phyloP scores from a whole-genome alignment of 2,797 vertebrate genomes.

The Pempheris klunzingeri region DNA sequence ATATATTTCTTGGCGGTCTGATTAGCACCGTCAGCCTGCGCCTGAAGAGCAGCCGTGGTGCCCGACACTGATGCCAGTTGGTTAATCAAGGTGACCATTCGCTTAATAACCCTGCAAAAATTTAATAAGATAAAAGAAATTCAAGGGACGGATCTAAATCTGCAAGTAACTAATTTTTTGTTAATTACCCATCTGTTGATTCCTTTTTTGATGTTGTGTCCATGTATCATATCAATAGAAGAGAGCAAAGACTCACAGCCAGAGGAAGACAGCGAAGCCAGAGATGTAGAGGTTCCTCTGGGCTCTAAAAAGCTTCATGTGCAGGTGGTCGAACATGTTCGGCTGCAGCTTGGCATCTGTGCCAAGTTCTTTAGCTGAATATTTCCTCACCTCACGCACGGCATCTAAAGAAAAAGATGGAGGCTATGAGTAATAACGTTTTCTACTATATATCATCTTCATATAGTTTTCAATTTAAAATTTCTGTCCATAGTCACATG shows the following conservation, averaged over 20 bases:
- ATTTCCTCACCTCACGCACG: conserved; percentile 93
- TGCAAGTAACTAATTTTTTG: not conserved
- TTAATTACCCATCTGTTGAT: not conserved
- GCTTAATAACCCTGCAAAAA: conserved; percentile 85
- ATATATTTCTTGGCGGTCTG: conserved; percentile 89
- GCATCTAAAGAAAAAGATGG: conserved; percentile 84
- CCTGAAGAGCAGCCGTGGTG: conserved; percentile 85
- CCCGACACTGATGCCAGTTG: conserved; percentile 88
- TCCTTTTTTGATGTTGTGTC: not conserved
- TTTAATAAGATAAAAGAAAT: not conserved
- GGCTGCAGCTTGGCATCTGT: conserved; percentile 75
- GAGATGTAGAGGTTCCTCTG: conserved; percentile 98
- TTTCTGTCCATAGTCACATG: too few relatives aligned
- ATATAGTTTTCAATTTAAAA: not conserved
- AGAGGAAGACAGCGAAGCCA: conserved; percentile 95
- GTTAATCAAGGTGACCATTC: conserved; percentile 92
- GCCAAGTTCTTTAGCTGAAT: conserved; percentile 80
- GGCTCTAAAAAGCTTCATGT: conserved; percentile 96
- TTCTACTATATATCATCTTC: not conserved
- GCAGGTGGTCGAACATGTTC: conserved; percentile 89
- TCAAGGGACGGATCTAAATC: not conserved
- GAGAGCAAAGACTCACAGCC: conserved; percentile 90
- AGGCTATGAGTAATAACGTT: not conserved
- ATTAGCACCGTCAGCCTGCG: conserved; percentile 88
- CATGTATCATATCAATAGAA: not conserved